Conservation (phyloP, 2,888 invertebrate species). For the Lydus trimaculatus region DNA sequence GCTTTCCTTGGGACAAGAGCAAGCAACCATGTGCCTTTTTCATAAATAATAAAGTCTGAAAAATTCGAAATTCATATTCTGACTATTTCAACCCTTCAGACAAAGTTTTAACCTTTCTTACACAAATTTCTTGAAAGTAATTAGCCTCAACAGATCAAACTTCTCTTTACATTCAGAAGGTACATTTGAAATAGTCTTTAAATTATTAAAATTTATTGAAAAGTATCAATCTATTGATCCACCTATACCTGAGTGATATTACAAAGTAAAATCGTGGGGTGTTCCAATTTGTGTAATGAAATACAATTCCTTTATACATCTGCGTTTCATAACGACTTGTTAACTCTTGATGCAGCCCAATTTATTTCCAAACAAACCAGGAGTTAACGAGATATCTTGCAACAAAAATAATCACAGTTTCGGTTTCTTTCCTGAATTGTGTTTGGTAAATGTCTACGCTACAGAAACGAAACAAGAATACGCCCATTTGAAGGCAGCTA, state of each 20-base stretch:
- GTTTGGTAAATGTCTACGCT: conserved; percentile 1
- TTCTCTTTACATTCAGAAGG: neutral
- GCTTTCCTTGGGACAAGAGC: neutral
- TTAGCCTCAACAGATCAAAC: neutral
- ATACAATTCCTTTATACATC: conserved; percentile 13
- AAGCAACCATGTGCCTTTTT: neutral
- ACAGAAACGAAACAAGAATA: conserved; percentile 5
- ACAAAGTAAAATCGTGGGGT: conserved; percentile 18
- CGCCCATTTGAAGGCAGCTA: conserved; percentile 18
- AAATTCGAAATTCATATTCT: neutral
- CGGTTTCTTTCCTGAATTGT: neutral
- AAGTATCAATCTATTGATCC: neutral
- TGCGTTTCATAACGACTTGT: conserved; percentile 10
- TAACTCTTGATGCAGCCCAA: conserved; percentile 12
- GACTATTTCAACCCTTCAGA: neutral
- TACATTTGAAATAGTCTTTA: neutral
- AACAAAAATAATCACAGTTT: neutral
- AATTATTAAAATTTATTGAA: conserved; percentile 25
- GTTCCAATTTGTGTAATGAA: conserved; percentile 20
- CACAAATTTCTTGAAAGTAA: neutral
- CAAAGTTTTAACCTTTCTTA: neutral
- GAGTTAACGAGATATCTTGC: neutral
- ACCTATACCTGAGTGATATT: conserved; percentile 5
- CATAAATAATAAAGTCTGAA: neutral
- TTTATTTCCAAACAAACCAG: conserved; percentile 4